Conservation (phyloP, 2,888 invertebrate genomes). For the Saturnia japonica region DNA sequence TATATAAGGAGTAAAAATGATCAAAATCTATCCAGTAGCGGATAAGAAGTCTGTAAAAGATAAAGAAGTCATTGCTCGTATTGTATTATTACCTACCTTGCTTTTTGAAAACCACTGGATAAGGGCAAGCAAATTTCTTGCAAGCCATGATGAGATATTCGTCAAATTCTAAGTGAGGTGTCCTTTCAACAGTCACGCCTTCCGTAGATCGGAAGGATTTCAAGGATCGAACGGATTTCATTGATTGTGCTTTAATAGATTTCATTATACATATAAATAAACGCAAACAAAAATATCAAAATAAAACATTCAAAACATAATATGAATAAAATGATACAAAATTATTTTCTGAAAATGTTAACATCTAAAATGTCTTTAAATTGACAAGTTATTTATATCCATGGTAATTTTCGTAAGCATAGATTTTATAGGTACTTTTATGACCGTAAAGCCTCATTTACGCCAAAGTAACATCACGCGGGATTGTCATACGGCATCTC, state of each 20-base stretch:
- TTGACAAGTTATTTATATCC: too few species aligned
- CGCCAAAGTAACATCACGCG: too few species aligned
- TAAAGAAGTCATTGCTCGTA: neutral
- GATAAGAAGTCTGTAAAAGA: too few species aligned
- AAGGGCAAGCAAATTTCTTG: conserved; percentile 40
- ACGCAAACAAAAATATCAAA: neutral
- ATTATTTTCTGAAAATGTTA: neutral
- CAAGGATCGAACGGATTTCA: conserved; percentile 24
- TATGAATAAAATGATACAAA: neutral
- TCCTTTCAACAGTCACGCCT: conserved; percentile 23
- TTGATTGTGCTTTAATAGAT: conserved; percentile 8
- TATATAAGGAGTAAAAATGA: too few species aligned
- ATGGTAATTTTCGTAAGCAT: too few species aligned
- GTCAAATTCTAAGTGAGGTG: conserved; percentile 33
- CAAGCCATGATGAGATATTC: conserved; percentile 35
- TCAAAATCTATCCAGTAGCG: too few species aligned
- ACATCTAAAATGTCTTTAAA: neutral
- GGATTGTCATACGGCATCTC: too few species aligned
- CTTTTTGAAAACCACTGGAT: conserved; percentile 37
- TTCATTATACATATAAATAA: conserved; percentile 11
- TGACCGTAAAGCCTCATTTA: too few species aligned
- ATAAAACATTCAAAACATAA: neutral
- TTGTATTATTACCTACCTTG: conserved; percentile 33
- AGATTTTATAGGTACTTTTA: too few species aligned
- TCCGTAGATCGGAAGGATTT: conserved; percentile 31